Evolutionary conservation across 53 echinoderm and acorn worm species (phyloP), one percentile per base, ranked within the genome.

Genomic region (Crossaster papposus): DNA sequence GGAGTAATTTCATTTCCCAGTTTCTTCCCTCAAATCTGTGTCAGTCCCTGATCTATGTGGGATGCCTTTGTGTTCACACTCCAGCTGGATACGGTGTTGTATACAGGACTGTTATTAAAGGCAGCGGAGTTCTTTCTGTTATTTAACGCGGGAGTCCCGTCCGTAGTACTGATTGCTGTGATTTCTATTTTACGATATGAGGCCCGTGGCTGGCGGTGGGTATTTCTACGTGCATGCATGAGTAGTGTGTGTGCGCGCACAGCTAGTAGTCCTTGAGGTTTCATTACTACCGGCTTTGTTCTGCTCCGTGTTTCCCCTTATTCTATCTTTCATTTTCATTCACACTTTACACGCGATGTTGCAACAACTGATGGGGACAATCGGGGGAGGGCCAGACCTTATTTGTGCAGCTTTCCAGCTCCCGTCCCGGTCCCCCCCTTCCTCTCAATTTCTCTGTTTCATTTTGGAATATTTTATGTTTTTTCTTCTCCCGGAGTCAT

Each of bases 321-420:
- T 34, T 58, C 81, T 63, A 44, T 38, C 51, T 83, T 26, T 70
- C 26, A 20, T 54, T 80, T 30, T 31, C 71, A 30, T 4, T 71
- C 32, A 30, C 29, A 28, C 51, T 77, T 62, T 77, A 24, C 79
- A 50, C 17, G 36, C 65, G 64, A 62, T 78, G 88, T 88, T 78
- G 88, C 78, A 77, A 77, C 76, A 87, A 87, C 87, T 87, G 58
- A 72, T 58, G 63, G 54, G 62, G 62, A 77, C 76, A 77, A 87
- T 87, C 58, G 76, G 55, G 87, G 87, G 77, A 75, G 87, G 87
- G 87, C 23, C 58, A 24, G 87, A 63, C 63, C 76, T 76, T 87
- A 87, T 87, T 87, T 87, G 77, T 87, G 87, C 87, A 87, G 87
- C 89, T 79, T 89, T 79, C 34, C 79, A 63, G 70, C 71, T 70